These are phyloP conservation scores for Glyphotaelius pellucidus DNA, from an alignment of 2,888 invertebrate genomes.

Conservation along the genomic window DNA sequence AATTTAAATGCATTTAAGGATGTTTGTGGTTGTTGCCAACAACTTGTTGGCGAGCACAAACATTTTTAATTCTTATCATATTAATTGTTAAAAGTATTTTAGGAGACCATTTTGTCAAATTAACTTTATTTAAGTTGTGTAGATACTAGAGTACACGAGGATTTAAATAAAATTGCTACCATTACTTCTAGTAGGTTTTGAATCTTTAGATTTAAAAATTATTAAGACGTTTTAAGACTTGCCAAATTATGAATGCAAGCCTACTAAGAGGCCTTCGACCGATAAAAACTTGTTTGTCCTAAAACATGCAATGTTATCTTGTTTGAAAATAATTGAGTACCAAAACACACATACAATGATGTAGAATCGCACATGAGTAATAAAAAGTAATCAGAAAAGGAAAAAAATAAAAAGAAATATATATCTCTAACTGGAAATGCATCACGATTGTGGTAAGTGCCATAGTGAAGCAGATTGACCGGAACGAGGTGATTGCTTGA, in stretches of 20 bases:
- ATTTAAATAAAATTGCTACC: too few relatives aligned
- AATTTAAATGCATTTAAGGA: not conserved
- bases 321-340: not conserved
- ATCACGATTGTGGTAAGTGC: not conserved
- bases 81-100: not conserved
- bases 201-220: too few relatives aligned
- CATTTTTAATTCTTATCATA: not conserved
- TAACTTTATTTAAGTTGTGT: not conserved
- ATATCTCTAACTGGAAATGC: not conserved
- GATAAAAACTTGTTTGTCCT: not conserved
- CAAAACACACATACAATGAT: not conserved
- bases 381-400: not conserved
- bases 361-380: not conserved
- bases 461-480: not conserved
- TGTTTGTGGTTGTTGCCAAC: not conserved
- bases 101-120: not conserved
- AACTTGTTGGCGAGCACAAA: not conserved
- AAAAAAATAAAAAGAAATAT: not conserved
- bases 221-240: not conserved
- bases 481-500: slow-evolving; percentile 34
- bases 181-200: too few relatives aligned
- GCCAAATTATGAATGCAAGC: not conserved
- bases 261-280: not conserved
- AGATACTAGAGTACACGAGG: too few relatives aligned
- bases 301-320: not conserved